Base-by-base conservation (phyloP, 2,113 vertebrate genomes). In the Eptesicus fuscus region DNA sequence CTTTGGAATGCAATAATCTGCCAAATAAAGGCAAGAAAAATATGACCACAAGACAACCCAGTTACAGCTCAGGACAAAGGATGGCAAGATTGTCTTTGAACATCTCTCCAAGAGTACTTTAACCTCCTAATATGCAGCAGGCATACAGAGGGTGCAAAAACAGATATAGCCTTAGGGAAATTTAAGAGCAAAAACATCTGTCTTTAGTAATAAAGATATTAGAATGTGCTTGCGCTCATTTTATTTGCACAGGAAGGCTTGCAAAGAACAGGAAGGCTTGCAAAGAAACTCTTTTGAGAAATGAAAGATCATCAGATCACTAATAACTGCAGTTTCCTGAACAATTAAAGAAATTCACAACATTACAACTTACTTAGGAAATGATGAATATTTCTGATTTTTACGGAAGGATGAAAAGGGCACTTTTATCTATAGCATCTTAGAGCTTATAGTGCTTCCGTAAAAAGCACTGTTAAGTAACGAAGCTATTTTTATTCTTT, bases 221-320 rank as follows among this genome's bases (percentile, higher is more conserved):
- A 95, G 95, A 96, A 97, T 90, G 85, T 83, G 65, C 79, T 86
- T 88, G 35, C 1, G 10, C 44, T 89, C 73, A 82, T 92, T 83
- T 91, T 59, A 91, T 95, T 91, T 96, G 67, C 76, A 96, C 82
- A 96, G 91, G 87, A 97, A 95, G 79, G 93, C 86, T 96, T 95
- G 84, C 44, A 88, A 90, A 78, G 83, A 90, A 95, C 82, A 96
- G 91, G 87, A 97, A 95, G 79, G 93, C 86, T 96, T 95, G 84
- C 44, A 88, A 90, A 78, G 83, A 90, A 95, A 91, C 69, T 88
- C 59, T 85, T 90, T 96, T 97, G 89, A 97, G 79, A 96, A 97
- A 95, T 95, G 80, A 93, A 98, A 97, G 95, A 89, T 88, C 37
- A 96, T 95, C 96, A 96, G 67, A 95, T 97, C 86, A 59, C 97